Conservation (phyloP, 2,797 vertebrate species). For the Gambelia wislizenii region DNA sequence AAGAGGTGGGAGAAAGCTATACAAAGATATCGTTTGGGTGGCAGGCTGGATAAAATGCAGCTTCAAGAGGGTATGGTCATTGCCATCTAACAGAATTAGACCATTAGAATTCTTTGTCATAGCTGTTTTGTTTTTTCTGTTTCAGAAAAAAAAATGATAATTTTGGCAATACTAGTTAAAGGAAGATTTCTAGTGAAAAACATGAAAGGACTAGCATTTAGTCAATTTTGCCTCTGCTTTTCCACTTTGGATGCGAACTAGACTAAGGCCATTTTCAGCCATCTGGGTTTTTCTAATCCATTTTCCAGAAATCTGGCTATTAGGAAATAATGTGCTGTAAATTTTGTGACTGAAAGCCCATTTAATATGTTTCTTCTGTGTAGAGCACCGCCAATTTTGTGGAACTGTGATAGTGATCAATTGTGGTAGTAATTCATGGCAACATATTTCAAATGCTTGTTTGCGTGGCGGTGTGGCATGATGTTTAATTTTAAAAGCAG, state of each 20-base stretch:
- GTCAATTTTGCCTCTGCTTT: conserved; percentile 35
- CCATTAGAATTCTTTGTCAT: background rate
- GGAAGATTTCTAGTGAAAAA: conserved; percentile 41
- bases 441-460: conserved; percentile 52
- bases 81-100: background rate
- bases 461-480: conserved; percentile 18
- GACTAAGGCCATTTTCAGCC: conserved; percentile 38
- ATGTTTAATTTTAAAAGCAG: conserved; percentile 47
- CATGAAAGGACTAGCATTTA: conserved; percentile 47
- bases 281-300: conserved; percentile 33
- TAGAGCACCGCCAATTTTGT: conserved; percentile 64
- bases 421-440: conserved; percentile 41
- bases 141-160: conserved; percentile 56
- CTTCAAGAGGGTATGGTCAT: background rate
- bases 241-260: conserved; percentile 39
- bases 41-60: background rate
- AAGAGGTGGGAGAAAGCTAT: background rate
- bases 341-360: conserved; percentile 63
- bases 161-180: conserved; percentile 41
- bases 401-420: conserved; percentile 49
- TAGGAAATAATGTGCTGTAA: conserved; percentile 66
- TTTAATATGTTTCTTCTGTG: conserved; percentile 65
- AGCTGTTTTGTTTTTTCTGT: background rate
- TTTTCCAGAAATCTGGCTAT: conserved; percentile 55
- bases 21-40: background rate